phyloP scores from a whole-genome alignment of 2,797 vertebrate species.

The Sparus aurata region DNA sequence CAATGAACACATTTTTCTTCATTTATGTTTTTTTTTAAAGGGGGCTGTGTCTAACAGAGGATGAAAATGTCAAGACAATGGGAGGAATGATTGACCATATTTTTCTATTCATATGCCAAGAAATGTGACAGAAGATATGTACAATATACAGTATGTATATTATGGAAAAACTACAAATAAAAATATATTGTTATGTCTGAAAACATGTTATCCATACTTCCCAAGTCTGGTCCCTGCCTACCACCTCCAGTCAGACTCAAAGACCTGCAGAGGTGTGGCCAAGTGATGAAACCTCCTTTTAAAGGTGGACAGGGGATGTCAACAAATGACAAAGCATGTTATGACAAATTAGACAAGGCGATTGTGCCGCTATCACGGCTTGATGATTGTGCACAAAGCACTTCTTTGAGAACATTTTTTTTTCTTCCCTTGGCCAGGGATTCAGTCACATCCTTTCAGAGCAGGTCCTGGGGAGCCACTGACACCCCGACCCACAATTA shows the following conservation, averaged over 20 bases:
- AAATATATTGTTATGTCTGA: not conserved
- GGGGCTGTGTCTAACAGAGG: not conserved
- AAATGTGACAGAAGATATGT: not conserved
- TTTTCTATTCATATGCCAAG: not conserved
- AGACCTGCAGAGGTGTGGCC: slow-evolving; percentile 34
- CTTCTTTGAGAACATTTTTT: slow-evolving; percentile 65
- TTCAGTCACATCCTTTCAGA: slow-evolving; percentile 71
- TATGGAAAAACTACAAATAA: not conserved
- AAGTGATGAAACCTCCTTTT: slow-evolving; percentile 56
- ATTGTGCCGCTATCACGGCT: slow-evolving; percentile 64
- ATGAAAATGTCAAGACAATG: not conserved
- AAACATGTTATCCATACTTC: slow-evolving; percentile 2
- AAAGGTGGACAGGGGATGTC: slow-evolving; percentile 50
- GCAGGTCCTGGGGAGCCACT: slow-evolving; percentile 59
- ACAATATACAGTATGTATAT: not conserved
- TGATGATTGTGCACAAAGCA: slow-evolving; percentile 72
- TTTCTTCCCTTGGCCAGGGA: slow-evolving; percentile 55
- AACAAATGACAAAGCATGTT: slow-evolving; percentile 68
- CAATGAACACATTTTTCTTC: too few relatives aligned
- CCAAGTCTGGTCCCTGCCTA: not conserved
- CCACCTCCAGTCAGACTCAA: slow-evolving; percentile 13
- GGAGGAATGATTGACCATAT: not conserved
- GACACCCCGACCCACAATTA: slow-evolving; percentile 62
- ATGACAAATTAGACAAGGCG: slow-evolving; percentile 73
- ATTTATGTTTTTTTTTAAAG: not conserved